Conservation (phyloP, 2,113 vertebrate species). For the Anseranas semipalmata region DNA sequence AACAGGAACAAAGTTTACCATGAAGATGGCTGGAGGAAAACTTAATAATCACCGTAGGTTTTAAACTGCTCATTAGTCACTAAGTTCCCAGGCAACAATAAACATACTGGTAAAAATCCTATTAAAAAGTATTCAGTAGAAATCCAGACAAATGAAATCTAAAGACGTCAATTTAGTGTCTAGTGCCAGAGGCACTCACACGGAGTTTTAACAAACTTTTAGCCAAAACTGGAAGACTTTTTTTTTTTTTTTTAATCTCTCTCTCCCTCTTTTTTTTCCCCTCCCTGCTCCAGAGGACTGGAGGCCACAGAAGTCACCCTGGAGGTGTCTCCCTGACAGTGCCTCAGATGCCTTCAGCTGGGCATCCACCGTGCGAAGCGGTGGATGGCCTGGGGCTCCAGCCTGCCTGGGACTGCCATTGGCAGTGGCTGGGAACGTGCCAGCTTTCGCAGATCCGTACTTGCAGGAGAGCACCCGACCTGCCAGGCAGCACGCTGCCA, state of each 20-base stretch:
- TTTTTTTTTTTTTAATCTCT: neutral
- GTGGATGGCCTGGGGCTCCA: constrained; percentile 38
- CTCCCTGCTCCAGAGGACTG: neutral
- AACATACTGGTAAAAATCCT: neutral
- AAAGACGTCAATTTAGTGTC: neutral
- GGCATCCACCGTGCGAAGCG: neutral
- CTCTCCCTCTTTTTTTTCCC: neutral
- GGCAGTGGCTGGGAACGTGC: neutral
- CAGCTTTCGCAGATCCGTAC: constrained; percentile 58
- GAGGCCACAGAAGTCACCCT: neutral
- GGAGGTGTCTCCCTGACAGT: neutral
- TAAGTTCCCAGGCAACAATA: neutral
- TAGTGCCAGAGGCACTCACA: neutral
- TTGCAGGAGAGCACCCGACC: constrained; percentile 21
- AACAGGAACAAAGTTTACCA: neutral
- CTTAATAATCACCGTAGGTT: neutral
- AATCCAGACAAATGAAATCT: neutral
- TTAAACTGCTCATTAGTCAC: neutral
- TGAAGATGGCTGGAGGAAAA: neutral
- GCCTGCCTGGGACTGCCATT: neutral
- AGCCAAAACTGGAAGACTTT: neutral
- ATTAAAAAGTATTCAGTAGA: neutral
- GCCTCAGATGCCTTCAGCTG: neutral
- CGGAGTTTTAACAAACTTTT: neutral
- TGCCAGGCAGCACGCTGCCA: constrained; percentile 44